A percentile compares a stretch with the other conserved stretches of the same genome.
phyloP scores from a whole-genome alignment of 2,113 vertebrate genomes.

The Halcyon senegalensis region DNA sequence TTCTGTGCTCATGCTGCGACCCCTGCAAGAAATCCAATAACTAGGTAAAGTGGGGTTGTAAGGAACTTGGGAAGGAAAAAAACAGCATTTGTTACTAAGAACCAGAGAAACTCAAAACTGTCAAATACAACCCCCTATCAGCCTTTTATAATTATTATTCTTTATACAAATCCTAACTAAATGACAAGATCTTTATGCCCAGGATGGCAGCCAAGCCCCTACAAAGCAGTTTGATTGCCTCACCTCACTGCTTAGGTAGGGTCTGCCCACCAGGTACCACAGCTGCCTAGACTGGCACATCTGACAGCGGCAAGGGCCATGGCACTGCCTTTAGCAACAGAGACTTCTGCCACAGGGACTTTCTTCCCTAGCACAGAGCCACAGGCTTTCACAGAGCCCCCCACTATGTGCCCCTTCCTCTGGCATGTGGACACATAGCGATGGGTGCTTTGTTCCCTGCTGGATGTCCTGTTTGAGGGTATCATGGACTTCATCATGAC shows the following conservation, averaged over 20 bases:
- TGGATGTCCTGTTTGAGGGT: neutral
- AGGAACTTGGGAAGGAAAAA: neutral
- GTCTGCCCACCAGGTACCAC: neutral
- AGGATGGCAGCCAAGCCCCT: neutral
- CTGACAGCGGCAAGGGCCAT: accelerated
- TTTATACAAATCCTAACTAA: neutral
- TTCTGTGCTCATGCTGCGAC: neutral
- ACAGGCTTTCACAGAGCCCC: neutral
- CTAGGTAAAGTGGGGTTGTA: neutral
- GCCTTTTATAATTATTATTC: neutral
- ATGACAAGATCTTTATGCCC: neutral
- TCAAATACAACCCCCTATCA: neutral
- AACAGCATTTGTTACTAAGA: neutral
- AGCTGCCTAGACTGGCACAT: accelerated
- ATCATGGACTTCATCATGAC: neutral
- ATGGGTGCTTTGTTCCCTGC: neutral
- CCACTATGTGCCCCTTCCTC: accelerated
- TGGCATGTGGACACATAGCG: accelerated
- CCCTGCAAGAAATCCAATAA: neutral
- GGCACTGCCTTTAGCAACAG: accelerated
- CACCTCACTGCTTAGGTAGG: accelerated
- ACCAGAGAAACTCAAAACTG: neutral
- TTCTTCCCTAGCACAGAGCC: accelerated
- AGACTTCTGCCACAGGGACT: neutral
- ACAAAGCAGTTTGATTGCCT: neutral